phyloP scores from a whole-genome alignment of 1,140 invertebrate genomes.

The Arctopsyche grandis region DNA sequence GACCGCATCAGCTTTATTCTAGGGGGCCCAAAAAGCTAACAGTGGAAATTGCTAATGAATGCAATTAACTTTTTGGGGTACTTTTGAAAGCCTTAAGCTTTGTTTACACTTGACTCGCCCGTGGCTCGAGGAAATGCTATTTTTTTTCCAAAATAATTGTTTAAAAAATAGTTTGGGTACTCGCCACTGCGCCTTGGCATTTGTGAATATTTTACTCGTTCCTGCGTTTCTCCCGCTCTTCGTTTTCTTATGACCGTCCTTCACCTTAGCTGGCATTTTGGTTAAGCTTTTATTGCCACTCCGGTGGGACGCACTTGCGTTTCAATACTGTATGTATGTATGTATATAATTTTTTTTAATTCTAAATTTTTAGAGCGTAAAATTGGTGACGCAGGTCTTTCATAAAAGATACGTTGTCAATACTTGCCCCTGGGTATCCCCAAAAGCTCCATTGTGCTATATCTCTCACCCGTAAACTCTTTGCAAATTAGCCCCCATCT shows the following conservation, averaged over 20 bases:
- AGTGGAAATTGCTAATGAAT: slow-evolving; percentile 1
- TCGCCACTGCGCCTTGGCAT: not conserved
- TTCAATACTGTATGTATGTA: not conserved
- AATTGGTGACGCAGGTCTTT: not conserved
- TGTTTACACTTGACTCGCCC: slow-evolving; percentile 6
- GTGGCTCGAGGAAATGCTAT: not conserved
- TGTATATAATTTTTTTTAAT: slow-evolving; percentile 23
- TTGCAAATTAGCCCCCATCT: slow-evolving; percentile 33
- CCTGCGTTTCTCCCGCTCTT: not conserved
- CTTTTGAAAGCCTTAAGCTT: not conserved
- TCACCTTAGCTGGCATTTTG: slow-evolving; percentile 35
- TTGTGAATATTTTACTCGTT: not conserved
- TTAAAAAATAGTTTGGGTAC: too few species aligned
- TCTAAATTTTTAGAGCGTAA: slow-evolving; percentile 23
- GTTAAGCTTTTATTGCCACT: slow-evolving; percentile 15
- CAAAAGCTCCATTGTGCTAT: not conserved
- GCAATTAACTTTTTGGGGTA: slow-evolving; percentile 17
- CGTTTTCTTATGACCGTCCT: slow-evolving; percentile 8
- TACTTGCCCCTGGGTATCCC: not conserved
- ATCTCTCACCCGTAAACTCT: slow-evolving; percentile 15
- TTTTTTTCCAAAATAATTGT: too few species aligned
- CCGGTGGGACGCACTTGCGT: slow-evolving; percentile 11
- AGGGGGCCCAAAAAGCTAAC: not conserved
- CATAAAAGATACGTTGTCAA: slow-evolving; percentile 23
- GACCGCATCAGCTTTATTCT: slow-evolving; percentile 20